phyloP scores from a whole-genome alignment of 1,140 invertebrate genomes.

The Trachelipus rathkii region DNA sequence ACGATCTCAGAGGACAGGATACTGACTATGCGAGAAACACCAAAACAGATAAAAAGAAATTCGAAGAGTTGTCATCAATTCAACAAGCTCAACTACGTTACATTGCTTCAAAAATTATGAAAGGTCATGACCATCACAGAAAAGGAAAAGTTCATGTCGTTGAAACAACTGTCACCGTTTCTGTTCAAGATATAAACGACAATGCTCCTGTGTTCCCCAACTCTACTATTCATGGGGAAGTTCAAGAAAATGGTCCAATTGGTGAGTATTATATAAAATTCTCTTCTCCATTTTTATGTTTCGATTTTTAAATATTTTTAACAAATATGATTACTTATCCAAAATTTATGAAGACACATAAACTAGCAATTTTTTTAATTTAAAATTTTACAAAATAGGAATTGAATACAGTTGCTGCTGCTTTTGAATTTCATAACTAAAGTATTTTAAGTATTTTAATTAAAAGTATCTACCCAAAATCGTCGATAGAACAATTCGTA shows the following conservation, averaged over 20 bases:
- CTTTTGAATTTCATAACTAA: too few species aligned
- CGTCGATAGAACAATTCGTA: too few species aligned
- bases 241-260: slow-evolving; percentile 30
- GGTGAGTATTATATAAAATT: slow-evolving; percentile 6
- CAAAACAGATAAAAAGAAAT: not conserved
- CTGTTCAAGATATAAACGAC: slow-evolving; percentile 30
- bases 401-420: too few species aligned
- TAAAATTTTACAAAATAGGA: too few species aligned
- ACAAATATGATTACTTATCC: not conserved
- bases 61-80: not conserved
- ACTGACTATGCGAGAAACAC: not conserved
- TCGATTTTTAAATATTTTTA: not conserved
- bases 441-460: too few species aligned
- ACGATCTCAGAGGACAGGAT: not conserved
- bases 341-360: not conserved
- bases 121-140: not conserved
- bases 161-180: slow-evolving; percentile 19
- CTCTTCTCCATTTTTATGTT: not conserved
- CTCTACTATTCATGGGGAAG: slow-evolving; percentile 22
- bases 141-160: slow-evolving; percentile 23
- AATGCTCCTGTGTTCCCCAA: slow-evolving; percentile 29
- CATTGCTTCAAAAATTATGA: not conserved
- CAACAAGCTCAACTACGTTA: not conserved
- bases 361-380: not conserved
- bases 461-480: too few species aligned